Conservation (phyloP, 1,140 invertebrate species). For the Drosophila kepulauana region DNA sequence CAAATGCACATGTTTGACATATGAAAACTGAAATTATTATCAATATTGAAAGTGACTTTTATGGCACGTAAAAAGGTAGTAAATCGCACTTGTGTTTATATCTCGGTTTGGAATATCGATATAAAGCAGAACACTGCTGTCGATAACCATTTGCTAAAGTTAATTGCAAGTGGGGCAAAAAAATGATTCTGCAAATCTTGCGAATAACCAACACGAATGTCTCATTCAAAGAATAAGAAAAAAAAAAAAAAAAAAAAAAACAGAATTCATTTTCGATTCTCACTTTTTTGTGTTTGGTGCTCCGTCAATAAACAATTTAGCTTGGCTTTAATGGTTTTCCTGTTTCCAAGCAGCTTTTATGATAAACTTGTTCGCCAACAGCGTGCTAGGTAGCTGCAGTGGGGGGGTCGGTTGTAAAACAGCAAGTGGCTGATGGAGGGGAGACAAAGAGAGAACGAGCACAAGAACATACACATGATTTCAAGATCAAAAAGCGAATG, state of each 20-base stretch:
- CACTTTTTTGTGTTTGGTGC: constrained; percentile 8
- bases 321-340: constrained; percentile 76
- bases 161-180: constrained; percentile 46
- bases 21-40: not conserved
- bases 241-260: constrained; percentile 28
- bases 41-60: not conserved
- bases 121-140: constrained; percentile 6
- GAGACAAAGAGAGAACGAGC: constrained; percentile 8
- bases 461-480: constrained; percentile 55
- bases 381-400: constrained; percentile 21
- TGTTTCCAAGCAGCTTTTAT: constrained; percentile 33
- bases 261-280: constrained; percentile 54
- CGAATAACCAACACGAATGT: constrained; percentile 40
- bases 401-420: not conserved
- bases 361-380: constrained; percentile 75
- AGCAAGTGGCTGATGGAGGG: not conserved
- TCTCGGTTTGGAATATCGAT: not conserved
- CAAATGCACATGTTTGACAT: not conserved
- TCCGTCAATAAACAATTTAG: constrained; percentile 71
- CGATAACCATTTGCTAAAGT: constrained; percentile 36
- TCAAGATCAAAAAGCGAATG: constrained; percentile 82
- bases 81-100: not conserved
- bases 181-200: constrained; percentile 57
- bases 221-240: constrained; percentile 28
- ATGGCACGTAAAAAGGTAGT: not conserved